These are phyloP conservation scores for Ochropleura plecta DNA, from an alignment of 2,888 invertebrate genomes.

Conservation along the genomic window DNA sequence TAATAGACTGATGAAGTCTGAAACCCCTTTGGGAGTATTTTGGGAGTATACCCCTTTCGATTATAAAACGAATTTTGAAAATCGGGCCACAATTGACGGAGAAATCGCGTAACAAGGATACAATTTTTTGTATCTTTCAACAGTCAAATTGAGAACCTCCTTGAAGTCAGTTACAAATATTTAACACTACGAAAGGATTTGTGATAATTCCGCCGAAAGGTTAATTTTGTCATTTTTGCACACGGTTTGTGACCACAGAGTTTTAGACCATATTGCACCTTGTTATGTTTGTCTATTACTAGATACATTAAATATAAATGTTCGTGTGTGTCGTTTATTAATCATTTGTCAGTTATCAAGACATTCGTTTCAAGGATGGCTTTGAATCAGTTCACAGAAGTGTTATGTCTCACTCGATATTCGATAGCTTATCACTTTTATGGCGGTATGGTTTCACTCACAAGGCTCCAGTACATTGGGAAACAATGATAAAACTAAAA, in stretches of 20 bases:
- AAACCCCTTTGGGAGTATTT: not conserved
- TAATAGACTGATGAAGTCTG: not conserved
- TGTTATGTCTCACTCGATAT: constrained; percentile 61
- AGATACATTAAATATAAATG: constrained; percentile 11
- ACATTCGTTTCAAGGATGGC: constrained; percentile 66
- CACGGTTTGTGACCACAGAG: not conserved
- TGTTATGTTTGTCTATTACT: not conserved
- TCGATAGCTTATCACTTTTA: constrained; percentile 63
- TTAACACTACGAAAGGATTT: not conserved
- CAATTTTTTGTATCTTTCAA: no score
- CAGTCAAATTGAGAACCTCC: no score
- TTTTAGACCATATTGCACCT: not conserved
- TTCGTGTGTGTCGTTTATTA: constrained; percentile 23
- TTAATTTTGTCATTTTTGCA: not conserved
- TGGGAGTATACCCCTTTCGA: no score
- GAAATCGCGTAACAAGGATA: no score
- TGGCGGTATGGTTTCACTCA: constrained; percentile 36
- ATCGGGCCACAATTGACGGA: no score
- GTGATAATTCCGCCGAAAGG: not conserved
- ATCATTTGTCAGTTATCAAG: constrained; percentile 42
- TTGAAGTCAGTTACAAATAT: not conserved
- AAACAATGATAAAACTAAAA: constrained; percentile 2
- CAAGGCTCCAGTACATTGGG: constrained; percentile 29
- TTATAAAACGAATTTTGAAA: no score
- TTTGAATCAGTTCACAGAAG: constrained; percentile 66